Conservation (phyloP, 2,113 vertebrate genomes). For the Pica pica region DNA sequence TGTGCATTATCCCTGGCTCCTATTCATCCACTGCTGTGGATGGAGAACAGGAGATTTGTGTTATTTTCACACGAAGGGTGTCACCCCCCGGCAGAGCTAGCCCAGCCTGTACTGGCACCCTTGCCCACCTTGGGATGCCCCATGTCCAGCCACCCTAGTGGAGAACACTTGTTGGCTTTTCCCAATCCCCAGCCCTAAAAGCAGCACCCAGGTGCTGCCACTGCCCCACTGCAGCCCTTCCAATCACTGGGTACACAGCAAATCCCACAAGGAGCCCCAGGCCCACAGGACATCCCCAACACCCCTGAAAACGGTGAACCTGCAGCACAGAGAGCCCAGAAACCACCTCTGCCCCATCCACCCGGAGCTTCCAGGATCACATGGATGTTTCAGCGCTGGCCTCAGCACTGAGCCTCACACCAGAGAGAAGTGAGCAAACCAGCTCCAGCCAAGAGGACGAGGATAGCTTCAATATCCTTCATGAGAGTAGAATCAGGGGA, state of each 20-base stretch:
- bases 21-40: not conserved
- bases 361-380: not conserved
- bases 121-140: not conserved
- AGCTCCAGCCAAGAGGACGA: not conserved
- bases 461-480: not conserved
- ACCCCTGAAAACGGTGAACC: rapidly evolving
- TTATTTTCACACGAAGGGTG: rapidly evolving
- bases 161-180: not conserved
- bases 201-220: not conserved
- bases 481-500: not conserved
- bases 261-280: not conserved
- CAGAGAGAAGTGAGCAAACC: rapidly evolving
- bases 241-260: not conserved
- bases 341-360: not conserved
- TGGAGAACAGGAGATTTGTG: rapidly evolving
- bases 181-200: not conserved
- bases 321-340: not conserved
- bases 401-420: not conserved
- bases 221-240: rapidly evolving
- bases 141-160: rapidly evolving
- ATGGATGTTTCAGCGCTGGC: rapidly evolving
- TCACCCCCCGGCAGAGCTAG: not conserved
- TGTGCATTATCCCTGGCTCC: not conserved
- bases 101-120: not conserved
- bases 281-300: not conserved